phyloP scores from a whole-genome alignment of 2,888 invertebrate species.

The Chloromyia formosa region DNA sequence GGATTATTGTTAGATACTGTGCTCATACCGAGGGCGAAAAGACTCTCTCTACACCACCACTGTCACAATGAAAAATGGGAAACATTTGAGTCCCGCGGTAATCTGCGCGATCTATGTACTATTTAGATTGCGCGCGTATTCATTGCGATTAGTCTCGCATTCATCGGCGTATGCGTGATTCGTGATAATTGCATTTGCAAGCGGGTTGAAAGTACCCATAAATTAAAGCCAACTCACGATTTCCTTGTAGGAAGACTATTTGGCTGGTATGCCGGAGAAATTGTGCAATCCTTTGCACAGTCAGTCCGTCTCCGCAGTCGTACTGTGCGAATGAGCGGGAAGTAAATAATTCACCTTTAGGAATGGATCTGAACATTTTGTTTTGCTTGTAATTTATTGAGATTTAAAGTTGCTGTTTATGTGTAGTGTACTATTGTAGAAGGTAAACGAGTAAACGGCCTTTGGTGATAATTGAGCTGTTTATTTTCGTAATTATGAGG shows the following conservation, averaged over 20 bases:
- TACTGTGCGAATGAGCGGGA: conserved; percentile 11
- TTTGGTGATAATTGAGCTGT: too few relatives aligned
- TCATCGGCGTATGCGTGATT: conserved; percentile 6
- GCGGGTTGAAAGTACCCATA: conserved; percentile 42
- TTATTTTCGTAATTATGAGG: too few relatives aligned
- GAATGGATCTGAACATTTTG: neutral
- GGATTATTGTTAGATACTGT: too few relatives aligned
- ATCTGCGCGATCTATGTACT: neutral
- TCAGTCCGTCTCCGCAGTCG: too few relatives aligned
- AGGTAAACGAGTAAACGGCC: too few relatives aligned
- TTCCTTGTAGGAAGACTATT: conserved; percentile 43
- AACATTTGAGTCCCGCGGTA: neutral
- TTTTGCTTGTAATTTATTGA: too few relatives aligned
- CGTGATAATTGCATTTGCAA: conserved; percentile 32
- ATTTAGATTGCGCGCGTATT: neutral
- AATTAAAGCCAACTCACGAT: conserved; percentile 47
- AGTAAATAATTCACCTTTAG: neutral
- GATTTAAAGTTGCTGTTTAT: too few relatives aligned
- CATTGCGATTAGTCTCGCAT: neutral
- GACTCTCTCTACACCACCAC: neutral
- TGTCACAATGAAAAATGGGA: conserved; percentile 28
- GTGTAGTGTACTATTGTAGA: too few relatives aligned
- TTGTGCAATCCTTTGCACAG: conserved; percentile 15
- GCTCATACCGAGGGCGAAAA: neutral
- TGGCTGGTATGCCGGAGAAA: conserved; percentile 9